Base-by-base conservation (phyloP, 2,888 invertebrate genomes). In the Cantharis rufa region DNA sequence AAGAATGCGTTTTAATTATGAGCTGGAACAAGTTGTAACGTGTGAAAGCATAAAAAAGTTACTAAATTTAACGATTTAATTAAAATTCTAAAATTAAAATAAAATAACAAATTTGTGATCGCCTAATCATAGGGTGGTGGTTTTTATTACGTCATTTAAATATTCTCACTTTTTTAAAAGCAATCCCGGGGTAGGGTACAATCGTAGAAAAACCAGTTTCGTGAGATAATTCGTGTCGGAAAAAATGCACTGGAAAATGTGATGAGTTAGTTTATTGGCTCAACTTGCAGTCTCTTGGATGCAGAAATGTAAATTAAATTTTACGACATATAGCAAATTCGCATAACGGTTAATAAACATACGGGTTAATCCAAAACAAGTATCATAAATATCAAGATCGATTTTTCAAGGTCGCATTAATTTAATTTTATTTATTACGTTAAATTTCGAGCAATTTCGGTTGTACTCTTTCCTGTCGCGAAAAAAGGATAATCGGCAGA, bases 351-450 rank as follows among this genome's bases (percentile, higher is more conserved):
- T 48, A 48, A 48, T 48, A 48, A 48, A n/a, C 48, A 73, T 48
- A 61, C 66, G 66, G 72, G 66, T 48, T 71, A 63, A 64, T 71
- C 71, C 66, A 62, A 61, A 69, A 32, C 69, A 69, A 73, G 69
- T 64, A 69, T 62, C 69, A 69, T 73, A 69, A 73, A 69, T 73
- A 72, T 69, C 62, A 62, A 69, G 61, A 62, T 69, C 69, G 73
- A 68, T 69, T 73, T 69, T 61, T 69, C 68, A 73, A 73, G 73
- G 73, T 69, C 73, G 73, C 10, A 73, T 73, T 73, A 73, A 73
- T 73, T 73, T 68, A 73, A 69, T 73, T 69, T 73, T 61, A 69
- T 73, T 73, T 73, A 73, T 73, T 69, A n/a, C 48, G 48, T 13
- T 7, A 48, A 48, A 48, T 1, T 48, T 48, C 48, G 48, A 48